Conservation (phyloP, 1,140 invertebrate genomes). For the Drosophila willistoni region DNA sequence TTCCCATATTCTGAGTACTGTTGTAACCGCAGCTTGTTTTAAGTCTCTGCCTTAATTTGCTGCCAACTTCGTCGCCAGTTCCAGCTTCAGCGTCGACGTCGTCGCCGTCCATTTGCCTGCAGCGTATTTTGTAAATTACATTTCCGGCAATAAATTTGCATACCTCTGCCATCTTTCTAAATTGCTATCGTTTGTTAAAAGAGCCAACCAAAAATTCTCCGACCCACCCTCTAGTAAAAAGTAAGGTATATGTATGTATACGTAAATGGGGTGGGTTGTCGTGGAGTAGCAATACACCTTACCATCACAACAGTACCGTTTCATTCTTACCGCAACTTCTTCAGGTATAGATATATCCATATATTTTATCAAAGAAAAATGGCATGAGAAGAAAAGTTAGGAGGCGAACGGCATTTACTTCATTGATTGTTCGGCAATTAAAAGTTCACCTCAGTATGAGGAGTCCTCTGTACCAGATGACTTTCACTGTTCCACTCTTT, state of each 20-base stretch:
- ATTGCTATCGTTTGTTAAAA: slow-evolving; percentile 82
- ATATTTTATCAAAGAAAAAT: neutral
- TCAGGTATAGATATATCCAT: slow-evolving; percentile 15
- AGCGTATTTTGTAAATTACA: slow-evolving; percentile 83
- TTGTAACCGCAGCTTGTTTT: slow-evolving; percentile 39
- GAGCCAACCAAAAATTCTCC: slow-evolving; percentile 55
- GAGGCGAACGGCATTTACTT: slow-evolving; percentile 11
- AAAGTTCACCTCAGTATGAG: slow-evolving; percentile 33
- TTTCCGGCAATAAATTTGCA: slow-evolving; percentile 83
- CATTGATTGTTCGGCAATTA: slow-evolving; percentile 60
- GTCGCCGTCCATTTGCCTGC: slow-evolving; percentile 53
- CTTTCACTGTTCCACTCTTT: slow-evolving; percentile 45
- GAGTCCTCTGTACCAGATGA: slow-evolving; percentile 10
- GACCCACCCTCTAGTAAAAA: slow-evolving; percentile 20
- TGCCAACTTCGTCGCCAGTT: slow-evolving; percentile 23
- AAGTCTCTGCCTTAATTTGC: slow-evolving; percentile 19
- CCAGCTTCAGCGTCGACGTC: slow-evolving; percentile 15
- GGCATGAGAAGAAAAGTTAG: slow-evolving; percentile 12
- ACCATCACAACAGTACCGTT: slow-evolving; percentile 31
- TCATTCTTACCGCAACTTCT: slow-evolving; percentile 51
- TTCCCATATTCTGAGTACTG: neutral
- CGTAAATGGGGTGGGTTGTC: neutral
- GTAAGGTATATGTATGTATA: neutral
- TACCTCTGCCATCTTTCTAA: slow-evolving; percentile 83
- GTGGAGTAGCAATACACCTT: slow-evolving; percentile 40